Evolutionary conservation across 1,140 invertebrate species (phyloP).

Genomic region (Meloidogyne chitwoodi): DNA sequence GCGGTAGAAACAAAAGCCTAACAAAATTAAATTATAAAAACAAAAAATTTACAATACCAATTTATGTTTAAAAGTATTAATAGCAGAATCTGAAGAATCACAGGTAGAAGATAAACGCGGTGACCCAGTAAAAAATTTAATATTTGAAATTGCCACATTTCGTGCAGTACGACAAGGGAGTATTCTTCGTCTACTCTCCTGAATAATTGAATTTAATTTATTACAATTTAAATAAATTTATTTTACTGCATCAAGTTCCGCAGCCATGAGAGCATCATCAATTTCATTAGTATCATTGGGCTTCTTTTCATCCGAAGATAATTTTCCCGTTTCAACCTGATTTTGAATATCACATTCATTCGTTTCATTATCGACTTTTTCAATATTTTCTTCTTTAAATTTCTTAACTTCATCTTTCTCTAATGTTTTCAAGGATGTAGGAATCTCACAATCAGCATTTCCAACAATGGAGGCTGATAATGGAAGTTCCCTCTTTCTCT

Average conservation of each 20-base stretch:
- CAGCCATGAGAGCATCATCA: slow-evolving; percentile 15
- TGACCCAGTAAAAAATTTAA: slow-evolving; percentile 32
- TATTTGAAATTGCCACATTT: slow-evolving; percentile 36
- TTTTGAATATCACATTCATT: not conserved
- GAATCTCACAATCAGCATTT: not conserved
- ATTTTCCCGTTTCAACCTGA: slow-evolving; percentile 1
- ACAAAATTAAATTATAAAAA: not conserved
- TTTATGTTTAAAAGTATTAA: slow-evolving; percentile 3
- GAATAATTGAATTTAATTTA: not conserved
- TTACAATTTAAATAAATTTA: not conserved
- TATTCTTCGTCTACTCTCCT: slow-evolving; percentile 41
- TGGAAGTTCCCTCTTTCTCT: slow-evolving; percentile 1
- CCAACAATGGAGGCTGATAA: not conserved
- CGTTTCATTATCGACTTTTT: not conserved
- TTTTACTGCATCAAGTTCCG: slow-evolving; percentile 6
- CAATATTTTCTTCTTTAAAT: slow-evolving; percentile 18
- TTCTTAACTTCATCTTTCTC: slow-evolving; percentile 3
- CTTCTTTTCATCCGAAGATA: not conserved
- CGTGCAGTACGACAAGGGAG: slow-evolving; percentile 38
- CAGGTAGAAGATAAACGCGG: not conserved
- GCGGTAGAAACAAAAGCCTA: slow-evolving; percentile 9
- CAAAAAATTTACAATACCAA: not conserved
- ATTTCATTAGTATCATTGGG: not conserved
- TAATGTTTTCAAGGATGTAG: slow-evolving; percentile 7
- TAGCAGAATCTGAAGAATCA: slow-evolving; percentile 7